Conservation (phyloP, 2,113 vertebrate genomes). For the Chitala chitala region DNA sequence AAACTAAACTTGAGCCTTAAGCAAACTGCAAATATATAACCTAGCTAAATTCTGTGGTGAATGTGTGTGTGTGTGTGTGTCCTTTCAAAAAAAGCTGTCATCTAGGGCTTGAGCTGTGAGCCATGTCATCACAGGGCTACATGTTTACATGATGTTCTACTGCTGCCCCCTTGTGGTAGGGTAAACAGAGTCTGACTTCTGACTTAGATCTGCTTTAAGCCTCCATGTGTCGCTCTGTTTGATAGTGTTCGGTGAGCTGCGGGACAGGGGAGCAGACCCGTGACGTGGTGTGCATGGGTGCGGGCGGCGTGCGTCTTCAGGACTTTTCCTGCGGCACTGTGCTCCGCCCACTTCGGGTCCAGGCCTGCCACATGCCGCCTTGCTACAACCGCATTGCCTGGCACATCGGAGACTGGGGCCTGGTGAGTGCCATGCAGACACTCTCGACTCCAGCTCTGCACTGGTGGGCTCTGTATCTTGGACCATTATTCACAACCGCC, state of each 20-base stretch:
- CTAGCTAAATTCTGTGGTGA: too few relatives aligned
- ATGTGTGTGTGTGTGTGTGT: too few relatives aligned
- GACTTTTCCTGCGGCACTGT: constrained; percentile 62
- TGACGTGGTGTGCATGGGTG: constrained; percentile 63
- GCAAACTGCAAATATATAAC: too few relatives aligned
- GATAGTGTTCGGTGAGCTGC: constrained; percentile 84
- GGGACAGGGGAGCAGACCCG: constrained; percentile 78
- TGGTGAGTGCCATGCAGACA: constrained; percentile 62
- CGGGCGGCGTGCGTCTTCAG: constrained; percentile 58
- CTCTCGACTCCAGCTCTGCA: neutral
- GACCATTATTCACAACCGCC: neutral
- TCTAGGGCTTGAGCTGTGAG: too few relatives aligned
- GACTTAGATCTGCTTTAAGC: neutral
- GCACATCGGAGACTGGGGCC: constrained; percentile 80
- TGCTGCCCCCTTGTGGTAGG: too few relatives aligned
- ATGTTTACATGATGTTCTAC: too few relatives aligned
- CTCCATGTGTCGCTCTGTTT: neutral
- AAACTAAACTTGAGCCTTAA: too few relatives aligned
- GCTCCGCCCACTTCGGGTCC: constrained; percentile 54
- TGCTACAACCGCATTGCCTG: constrained; percentile 69
- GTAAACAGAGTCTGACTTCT: neutral
- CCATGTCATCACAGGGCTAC: too few relatives aligned
- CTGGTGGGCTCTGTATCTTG: neutral
- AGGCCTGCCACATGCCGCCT: constrained; percentile 61
- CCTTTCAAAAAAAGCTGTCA: too few relatives aligned